These are phyloP conservation scores for Chymomyza caudatula DNA, from an alignment of 2,888 invertebrate genomes.

Conservation along the genomic window DNA sequence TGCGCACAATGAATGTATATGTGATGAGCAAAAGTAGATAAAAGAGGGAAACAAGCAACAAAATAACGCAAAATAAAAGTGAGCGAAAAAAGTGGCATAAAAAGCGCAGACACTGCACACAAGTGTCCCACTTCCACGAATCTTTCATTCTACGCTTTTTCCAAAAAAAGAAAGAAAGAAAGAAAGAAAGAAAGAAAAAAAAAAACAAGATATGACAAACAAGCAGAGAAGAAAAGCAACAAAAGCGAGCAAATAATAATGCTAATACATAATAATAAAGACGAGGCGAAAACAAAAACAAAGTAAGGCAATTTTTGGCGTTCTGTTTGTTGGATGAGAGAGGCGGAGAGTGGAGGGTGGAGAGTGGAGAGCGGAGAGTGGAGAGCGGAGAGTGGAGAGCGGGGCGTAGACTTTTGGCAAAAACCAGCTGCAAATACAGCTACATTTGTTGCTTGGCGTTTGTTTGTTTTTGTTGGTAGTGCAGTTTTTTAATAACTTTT, in stretches of 20 bases:
- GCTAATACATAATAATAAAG: background rate
- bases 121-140: constrained; percentile 77
- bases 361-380: background rate
- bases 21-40: constrained; percentile 3
- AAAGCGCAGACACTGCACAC: constrained; percentile 72
- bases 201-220: constrained; percentile 12
- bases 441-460: background rate
- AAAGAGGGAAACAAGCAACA: constrained; percentile 25
- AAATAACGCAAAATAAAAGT: constrained; percentile 24
- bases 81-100: constrained; percentile 22
- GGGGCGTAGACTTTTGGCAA: background rate
- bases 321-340: too few species aligned
- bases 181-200: background rate
- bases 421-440: background rate
- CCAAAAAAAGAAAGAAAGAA: constrained; percentile 25
- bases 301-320: background rate
- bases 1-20: background rate
- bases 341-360: background rate
- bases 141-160: constrained; percentile 73
- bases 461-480: background rate
- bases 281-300: background rate
- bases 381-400: background rate
- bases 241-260: background rate
- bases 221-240: background rate
- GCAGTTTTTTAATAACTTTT: background rate